phyloP scores from a whole-genome alignment of 2,113 vertebrate genomes.

The Nettapus auritus region DNA sequence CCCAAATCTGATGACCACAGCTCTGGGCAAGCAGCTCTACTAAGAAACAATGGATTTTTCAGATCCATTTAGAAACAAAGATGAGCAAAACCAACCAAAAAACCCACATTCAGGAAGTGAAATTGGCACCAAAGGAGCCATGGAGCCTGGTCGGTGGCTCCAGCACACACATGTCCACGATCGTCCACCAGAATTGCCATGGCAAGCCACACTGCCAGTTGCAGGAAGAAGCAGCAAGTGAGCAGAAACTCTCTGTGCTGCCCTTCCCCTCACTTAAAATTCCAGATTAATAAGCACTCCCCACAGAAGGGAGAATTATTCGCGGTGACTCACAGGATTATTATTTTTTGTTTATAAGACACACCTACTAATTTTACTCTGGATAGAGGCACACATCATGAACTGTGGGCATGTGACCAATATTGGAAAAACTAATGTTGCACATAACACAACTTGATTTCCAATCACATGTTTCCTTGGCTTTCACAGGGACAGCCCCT shows the following conservation, averaged over 20 bases:
- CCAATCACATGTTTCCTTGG: neutral
- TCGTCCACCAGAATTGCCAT: neutral
- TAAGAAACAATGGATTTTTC: neutral
- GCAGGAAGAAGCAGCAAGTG: neutral
- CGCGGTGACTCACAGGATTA: constrained; percentile 52
- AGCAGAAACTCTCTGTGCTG: neutral
- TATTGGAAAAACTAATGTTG: neutral
- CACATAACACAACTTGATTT: neutral
- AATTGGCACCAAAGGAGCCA: neutral
- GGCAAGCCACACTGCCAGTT: accelerated
- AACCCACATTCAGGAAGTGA: neutral
- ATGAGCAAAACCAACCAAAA: neutral
- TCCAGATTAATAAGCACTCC: constrained; percentile 60
- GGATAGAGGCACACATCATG: neutral
- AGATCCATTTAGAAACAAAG: neutral
- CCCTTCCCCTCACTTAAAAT: constrained; percentile 67
- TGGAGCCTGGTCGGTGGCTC: accelerated
- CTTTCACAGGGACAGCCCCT: neutral
- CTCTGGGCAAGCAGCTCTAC: neutral
- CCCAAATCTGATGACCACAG: neutral
- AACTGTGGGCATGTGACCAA: neutral
- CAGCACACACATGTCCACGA: neutral
- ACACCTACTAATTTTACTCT: constrained; percentile 41
- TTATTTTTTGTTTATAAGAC: constrained; percentile 66
- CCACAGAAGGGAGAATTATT: constrained; percentile 17